These are phyloP conservation scores for Plestiodon gilberti DNA, from an alignment of 2,113 vertebrate species.

Conservation along the genomic window DNA sequence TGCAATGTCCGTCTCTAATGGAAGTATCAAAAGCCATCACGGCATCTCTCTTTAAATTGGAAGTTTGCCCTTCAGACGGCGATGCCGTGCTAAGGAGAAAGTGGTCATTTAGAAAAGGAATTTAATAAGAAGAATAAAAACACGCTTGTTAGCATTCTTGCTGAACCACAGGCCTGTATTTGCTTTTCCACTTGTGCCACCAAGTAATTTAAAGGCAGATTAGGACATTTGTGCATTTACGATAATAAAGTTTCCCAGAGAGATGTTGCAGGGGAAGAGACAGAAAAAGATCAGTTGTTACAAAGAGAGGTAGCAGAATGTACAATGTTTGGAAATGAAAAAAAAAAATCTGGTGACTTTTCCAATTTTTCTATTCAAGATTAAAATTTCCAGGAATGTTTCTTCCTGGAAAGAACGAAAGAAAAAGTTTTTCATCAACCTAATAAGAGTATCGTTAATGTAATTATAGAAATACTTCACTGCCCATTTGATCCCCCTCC, in stretches of 20 bases:
- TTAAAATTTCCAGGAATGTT: background rate
- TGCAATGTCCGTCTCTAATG: conserved; percentile 66
- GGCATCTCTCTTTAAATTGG: conserved; percentile 66
- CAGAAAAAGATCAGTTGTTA: background rate
- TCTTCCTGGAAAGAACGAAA: background rate
- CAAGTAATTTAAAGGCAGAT: conserved; percentile 47
- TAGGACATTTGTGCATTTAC: background rate
- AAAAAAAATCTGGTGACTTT: fast-evolving
- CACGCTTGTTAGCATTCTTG: conserved; percentile 46
- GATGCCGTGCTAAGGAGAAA: conserved; percentile 66
- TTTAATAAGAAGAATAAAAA: background rate
- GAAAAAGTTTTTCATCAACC: conserved; percentile 66
- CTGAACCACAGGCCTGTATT: conserved; percentile 37
- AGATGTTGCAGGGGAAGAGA: background rate
- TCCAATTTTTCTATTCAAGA: background rate
- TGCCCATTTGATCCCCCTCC: conserved; percentile 9
- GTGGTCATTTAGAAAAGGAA: conserved; percentile 67
- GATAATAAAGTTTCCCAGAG: conserved; percentile 41
- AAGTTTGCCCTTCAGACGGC: conserved; percentile 67
- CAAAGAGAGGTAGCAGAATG: background rate
- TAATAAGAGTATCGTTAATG: conserved; percentile 76
- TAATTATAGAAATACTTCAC: conserved; percentile 71
- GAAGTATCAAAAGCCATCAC: conserved; percentile 66
- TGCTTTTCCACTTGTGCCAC: conserved; percentile 20
- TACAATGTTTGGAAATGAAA: background rate